Base-by-base conservation (phyloP, 2,888 invertebrate genomes). In the Terebella lapidaria region DNA sequence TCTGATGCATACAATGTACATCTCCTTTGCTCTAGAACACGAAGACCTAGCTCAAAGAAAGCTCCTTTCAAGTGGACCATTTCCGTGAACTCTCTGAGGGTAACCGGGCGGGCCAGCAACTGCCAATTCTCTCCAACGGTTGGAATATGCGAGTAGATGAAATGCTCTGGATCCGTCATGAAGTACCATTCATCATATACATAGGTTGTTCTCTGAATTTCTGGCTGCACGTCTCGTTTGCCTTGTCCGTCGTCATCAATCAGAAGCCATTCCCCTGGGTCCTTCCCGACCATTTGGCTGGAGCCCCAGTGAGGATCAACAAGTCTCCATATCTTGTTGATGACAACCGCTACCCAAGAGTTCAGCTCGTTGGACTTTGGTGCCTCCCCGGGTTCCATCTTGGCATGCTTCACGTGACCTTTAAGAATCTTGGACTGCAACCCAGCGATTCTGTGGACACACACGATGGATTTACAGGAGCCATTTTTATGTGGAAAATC, bases 111-210 rank as follows among this genome's bases (percentile, higher is more conserved):
- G 3, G 58, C 45, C 28, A 58, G 55, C n/a, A 58, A 42, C 58
- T 58, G 58, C 58, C 54, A 56, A 3, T 56, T 42, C 10, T 56
- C 55, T 2, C 18, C 26, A 18, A 46, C 54, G 20, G 24, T 35
- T 26, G 58, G 58, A 5, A 54, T 25, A 29, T 58, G 58, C 25
- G 18, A 24, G 55, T 46, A 58, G 15, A 58, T 56, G 18, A 58
- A 45, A 35, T 58, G 42, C 24, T 55, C 42, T 3, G 58, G 55
- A 26, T 58, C 58, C 25, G 54, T 56, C 20, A 58, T n/a, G 25
- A 58, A 58, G 58, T 30, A 58, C 18, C 18, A 18, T 18, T 58
- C 58, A 45, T 58, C 28, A 35, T 25, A 57, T 27, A 20, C 24
- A 30, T 57, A 57, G 30, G 26, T 18, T 24, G 42, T 28, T 49